Evolutionary conservation across 2,797 vertebrate species (phyloP).

Genomic region (Poecilia wingei): DNA sequence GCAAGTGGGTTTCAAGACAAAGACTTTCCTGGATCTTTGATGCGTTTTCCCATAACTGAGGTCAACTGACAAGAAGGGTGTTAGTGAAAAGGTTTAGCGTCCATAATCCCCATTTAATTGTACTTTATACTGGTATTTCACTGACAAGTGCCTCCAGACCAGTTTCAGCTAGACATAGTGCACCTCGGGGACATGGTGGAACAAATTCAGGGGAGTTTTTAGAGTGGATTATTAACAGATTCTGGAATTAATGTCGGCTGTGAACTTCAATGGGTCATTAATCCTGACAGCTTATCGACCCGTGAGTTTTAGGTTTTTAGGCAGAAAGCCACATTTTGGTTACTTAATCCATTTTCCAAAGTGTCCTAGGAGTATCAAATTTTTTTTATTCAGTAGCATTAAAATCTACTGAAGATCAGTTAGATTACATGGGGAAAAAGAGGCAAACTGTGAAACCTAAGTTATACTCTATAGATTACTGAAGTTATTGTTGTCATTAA

Average conservation of each 20-base stretch:
- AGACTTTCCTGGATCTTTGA: conserved; percentile 61
- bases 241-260: conserved; percentile 31
- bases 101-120: conserved; percentile 73
- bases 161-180: conserved; percentile 60
- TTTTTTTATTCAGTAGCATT: neutral
- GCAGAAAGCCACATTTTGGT: neutral
- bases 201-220: conserved; percentile 11
- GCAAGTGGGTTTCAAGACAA: conserved; percentile 21
- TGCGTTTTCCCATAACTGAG: conserved; percentile 46
- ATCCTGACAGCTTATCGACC: neutral
- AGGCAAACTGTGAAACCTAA: neutral
- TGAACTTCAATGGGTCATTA: conserved; percentile 2
- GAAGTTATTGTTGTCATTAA: neutral
- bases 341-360: neutral
- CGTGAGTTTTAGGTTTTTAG: neutral
- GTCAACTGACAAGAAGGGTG: conserved; percentile 51
- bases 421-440: neutral
- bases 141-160: conserved; percentile 55
- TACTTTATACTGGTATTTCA: conserved; percentile 46
- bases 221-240: conserved; percentile 23
- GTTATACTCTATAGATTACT: neutral
- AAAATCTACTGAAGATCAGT: neutral
- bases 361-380: neutral
- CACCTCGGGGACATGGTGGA: conserved; percentile 22
- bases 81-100: conserved; percentile 63